Evolutionary conservation across 2,113 vertebrate genomes (phyloP).

Genomic region (Bubo blakistoni): DNA sequence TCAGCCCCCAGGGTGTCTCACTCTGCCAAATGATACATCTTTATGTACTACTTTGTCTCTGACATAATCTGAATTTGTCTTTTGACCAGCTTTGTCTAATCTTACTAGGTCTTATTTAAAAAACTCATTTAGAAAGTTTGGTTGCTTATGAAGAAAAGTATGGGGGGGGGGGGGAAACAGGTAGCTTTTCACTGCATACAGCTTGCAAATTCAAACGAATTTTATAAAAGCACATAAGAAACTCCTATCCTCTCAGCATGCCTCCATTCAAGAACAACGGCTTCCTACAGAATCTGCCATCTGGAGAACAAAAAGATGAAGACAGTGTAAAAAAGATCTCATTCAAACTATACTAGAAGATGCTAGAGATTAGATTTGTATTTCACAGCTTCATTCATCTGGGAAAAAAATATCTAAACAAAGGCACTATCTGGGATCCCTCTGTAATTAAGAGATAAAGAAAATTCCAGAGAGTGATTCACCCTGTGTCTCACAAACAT

Average conservation of each 20-base stretch:
- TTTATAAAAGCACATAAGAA: not conserved
- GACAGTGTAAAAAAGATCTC: not conserved
- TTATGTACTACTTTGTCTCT: not conserved
- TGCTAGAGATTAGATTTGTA: not conserved
- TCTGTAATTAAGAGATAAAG: not conserved
- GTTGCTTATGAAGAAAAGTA: not conserved
- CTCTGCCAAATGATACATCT: not conserved
- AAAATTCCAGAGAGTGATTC: not conserved
- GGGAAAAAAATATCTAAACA: not conserved
- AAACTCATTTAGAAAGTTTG: not conserved
- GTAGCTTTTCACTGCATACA: not conserved
- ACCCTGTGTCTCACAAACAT: not conserved
- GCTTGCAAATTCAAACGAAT: not conserved
- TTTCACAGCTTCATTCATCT: not conserved
- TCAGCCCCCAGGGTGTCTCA: not conserved
- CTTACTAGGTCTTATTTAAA: not conserved
- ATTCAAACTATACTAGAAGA: not conserved
- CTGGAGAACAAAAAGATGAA: not conserved
- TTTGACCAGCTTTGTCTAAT: not conserved
- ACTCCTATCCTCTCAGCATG: not conserved
- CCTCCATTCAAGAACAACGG: not conserved
- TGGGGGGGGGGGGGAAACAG: fast-evolving
- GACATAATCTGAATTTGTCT: not conserved
- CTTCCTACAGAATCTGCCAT: not conserved
- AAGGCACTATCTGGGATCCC: not conserved